These are phyloP conservation scores for Gonioctena quinquepunctata DNA, from an alignment of 1,140 invertebrate species.

Conservation along the genomic window DNA sequence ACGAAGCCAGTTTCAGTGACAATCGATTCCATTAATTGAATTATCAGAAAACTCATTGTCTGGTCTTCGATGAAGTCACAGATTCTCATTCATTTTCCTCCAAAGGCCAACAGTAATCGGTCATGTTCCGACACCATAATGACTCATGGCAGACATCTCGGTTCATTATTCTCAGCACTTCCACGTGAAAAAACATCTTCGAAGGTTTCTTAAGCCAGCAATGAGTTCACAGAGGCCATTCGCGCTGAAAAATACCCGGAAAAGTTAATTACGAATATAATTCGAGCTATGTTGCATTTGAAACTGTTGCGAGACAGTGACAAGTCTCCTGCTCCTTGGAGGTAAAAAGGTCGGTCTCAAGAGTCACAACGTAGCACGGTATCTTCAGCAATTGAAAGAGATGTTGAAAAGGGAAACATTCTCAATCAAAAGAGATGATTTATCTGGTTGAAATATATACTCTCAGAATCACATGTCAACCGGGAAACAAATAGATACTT, in stretches of 20 bases:
- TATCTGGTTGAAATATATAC: too few species aligned
- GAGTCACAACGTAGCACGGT: neutral
- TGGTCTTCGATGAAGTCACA: too few species aligned
- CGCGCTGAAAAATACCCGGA: slow-evolving; percentile 14
- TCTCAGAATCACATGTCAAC: too few species aligned
- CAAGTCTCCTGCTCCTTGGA: neutral
- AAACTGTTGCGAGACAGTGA: slow-evolving; percentile 13
- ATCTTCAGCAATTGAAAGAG: too few species aligned
- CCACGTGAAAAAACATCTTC: slow-evolving; percentile 2
- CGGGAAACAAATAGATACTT: too few species aligned
- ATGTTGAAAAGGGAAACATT: too few species aligned
- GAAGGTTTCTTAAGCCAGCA: neutral
- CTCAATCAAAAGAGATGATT: too few species aligned
- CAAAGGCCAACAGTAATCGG: neutral
- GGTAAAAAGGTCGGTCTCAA: slow-evolving; percentile 4
- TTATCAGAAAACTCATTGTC: too few species aligned
- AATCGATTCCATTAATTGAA: too few species aligned
- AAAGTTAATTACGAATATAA: slow-evolving; percentile 22
- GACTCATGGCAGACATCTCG: neutral
- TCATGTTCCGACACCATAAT: neutral
- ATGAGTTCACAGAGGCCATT: slow-evolving; percentile 3
- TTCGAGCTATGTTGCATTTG: slow-evolving; percentile 7
- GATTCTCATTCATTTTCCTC: too few species aligned
- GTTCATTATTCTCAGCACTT: neutral
- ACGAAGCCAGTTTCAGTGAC: too few species aligned